Conservation (phyloP, 2,113 vertebrate genomes). For the Eubucco bourcierii region DNA sequence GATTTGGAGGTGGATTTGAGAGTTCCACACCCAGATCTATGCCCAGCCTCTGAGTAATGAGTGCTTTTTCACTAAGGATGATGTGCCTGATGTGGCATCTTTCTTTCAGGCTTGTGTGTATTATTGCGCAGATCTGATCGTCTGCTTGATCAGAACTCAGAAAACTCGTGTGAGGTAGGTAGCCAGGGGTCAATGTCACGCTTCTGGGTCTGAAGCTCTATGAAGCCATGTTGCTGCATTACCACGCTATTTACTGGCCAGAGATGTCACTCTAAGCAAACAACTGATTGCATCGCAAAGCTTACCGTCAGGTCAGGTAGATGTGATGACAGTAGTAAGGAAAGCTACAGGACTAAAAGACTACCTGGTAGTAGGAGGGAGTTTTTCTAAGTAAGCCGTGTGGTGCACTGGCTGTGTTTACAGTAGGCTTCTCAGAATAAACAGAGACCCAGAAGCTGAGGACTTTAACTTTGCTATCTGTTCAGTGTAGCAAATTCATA, state of each 20-base stretch:
- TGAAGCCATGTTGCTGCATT: not conserved
- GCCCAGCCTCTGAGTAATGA: not conserved
- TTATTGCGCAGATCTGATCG: not conserved
- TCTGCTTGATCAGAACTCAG: not conserved
- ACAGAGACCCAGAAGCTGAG: not conserved
- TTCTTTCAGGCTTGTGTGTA: not conserved
- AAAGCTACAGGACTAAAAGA: not conserved
- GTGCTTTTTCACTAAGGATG: not conserved
- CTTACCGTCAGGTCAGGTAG: not conserved
- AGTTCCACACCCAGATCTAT: not conserved
- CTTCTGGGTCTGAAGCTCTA: not conserved
- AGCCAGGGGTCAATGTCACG: not conserved
- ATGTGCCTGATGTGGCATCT: not conserved
- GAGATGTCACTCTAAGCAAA: not conserved
- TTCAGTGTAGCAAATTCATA: not conserved
- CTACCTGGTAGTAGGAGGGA: not conserved
- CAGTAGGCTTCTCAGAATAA: slow-evolving; percentile 22
- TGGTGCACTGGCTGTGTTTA: not conserved
- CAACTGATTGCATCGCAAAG: not conserved
- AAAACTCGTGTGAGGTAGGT: not conserved
- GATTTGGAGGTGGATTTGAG: not conserved
- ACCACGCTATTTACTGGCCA: not conserved
- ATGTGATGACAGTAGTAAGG: not conserved
- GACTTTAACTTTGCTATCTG: not conserved
- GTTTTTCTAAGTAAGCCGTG: slow-evolving; percentile 4